Percentiles rank a stretch among this genome's conserved stretches.
These are phyloP conservation scores for Suncus etruscus DNA, from an alignment of 2,113 vertebrate genomes.

Conservation along the genomic window DNA sequence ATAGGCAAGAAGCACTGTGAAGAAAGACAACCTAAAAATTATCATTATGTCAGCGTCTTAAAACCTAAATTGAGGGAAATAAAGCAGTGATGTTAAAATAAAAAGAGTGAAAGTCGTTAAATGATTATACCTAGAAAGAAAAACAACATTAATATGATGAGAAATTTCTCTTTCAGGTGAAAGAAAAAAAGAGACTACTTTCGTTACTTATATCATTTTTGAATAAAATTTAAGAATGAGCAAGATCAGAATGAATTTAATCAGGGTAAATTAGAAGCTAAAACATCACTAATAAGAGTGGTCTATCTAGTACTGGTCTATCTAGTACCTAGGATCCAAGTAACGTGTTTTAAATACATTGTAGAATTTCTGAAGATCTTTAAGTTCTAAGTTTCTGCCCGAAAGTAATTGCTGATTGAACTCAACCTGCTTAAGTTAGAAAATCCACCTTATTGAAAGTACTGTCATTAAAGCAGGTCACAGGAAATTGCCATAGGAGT, in stretches of 20 bases:
- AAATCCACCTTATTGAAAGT: conserved; percentile 63
- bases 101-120: no score
- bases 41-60: no score
- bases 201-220: conserved; percentile 32
- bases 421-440: conserved; percentile 28
- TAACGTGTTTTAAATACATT: conserved; percentile 38
- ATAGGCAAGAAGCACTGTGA: no score
- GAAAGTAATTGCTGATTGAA: conserved; percentile 55
- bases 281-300: conserved; percentile 15
- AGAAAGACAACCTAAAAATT: no score
- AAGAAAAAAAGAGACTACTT: not conserved
- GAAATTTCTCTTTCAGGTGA: no score
- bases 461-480: conserved; percentile 56
- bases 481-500: conserved; percentile 56
- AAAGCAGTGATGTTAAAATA: no score
- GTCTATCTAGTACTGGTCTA: not conserved
- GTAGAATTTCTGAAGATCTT: not conserved
- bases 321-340: not conserved
- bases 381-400: conserved; percentile 30
- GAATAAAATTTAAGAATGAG: conserved; percentile 30
- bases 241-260: conserved; percentile 24
- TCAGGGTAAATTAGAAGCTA: conserved; percentile 55
- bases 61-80: no score
- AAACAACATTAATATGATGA: no score
- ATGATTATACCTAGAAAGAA: no score